Percentiles rank a stretch among this genome's conserved stretches.
Conservation (phyloP, 1,140 invertebrate genomes). For the Platyura marginata region DNA sequence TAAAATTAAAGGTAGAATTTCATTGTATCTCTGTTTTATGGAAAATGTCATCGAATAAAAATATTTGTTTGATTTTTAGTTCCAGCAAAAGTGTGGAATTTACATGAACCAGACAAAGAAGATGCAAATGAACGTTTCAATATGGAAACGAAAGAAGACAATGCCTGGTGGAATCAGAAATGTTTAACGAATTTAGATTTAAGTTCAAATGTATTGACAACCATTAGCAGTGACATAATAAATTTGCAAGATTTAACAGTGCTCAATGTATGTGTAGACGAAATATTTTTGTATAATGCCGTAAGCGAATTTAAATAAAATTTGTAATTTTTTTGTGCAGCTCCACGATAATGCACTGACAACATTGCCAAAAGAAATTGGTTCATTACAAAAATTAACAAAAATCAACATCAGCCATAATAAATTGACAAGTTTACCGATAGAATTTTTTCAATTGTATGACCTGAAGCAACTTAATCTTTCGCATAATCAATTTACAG, state of each 20-base stretch:
- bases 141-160: slow-evolving; percentile 27
- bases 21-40: too few relatives aligned
- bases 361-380: slow-evolving; percentile 54
- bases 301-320: not conserved
- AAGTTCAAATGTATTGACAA: slow-evolving; percentile 53
- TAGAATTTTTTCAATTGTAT: slow-evolving; percentile 40
- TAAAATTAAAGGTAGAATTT: too few relatives aligned
- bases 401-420: slow-evolving; percentile 68
- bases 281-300: not conserved
- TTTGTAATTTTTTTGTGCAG: slow-evolving; percentile 28
- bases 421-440: slow-evolving; percentile 41
- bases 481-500: slow-evolving; percentile 44
- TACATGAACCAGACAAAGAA: slow-evolving; percentile 53
- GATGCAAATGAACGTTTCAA: slow-evolving; percentile 46
- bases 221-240: slow-evolving; percentile 45
- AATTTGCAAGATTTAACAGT: slow-evolving; percentile 47
- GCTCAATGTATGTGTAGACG: slow-evolving; percentile 42
- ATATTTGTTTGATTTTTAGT: slow-evolving; percentile 11
- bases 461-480: slow-evolving; percentile 50
- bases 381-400: slow-evolving; percentile 48
- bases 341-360: slow-evolving; percentile 62
- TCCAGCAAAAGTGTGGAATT: slow-evolving; percentile 62
- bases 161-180: slow-evolving; percentile 73
- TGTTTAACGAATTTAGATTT: slow-evolving; percentile 59
- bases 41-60: too few relatives aligned